Evolutionary conservation across 2,113 vertebrate species (phyloP).

Genomic region (Myiozetetes cayanensis): DNA sequence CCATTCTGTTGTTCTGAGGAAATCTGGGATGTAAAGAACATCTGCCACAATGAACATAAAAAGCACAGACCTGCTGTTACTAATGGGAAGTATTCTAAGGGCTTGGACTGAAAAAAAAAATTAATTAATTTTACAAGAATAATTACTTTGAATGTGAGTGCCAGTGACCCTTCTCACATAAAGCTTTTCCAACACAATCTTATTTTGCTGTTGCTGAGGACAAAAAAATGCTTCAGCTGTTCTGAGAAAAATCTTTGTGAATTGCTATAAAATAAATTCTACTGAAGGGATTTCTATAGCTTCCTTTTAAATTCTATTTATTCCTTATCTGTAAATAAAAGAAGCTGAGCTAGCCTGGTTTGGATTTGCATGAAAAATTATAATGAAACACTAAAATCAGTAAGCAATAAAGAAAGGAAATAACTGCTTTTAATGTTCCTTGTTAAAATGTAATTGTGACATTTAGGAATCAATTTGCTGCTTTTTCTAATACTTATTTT

Average conservation of each 20-base stretch:
- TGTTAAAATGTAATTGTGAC: conserved; percentile 31
- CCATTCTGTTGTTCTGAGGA: conserved; percentile 38
- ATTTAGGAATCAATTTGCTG: conserved; percentile 17
- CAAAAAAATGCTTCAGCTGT: conserved; percentile 16
- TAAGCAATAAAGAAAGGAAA: conserved; percentile 29
- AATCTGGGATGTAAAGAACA: conserved; percentile 44
- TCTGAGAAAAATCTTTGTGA: not conserved
- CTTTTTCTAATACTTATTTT: conserved; percentile 26
- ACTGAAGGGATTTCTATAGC: not conserved
- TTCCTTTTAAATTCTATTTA: conserved; percentile 13
- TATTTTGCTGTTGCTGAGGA: conserved; percentile 15
- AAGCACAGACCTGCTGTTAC: conserved; percentile 44
- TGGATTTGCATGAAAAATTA: not conserved
- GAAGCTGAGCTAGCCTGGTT: not conserved
- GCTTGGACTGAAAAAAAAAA: conserved; percentile 27
- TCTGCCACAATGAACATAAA: conserved; percentile 52
- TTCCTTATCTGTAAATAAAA: conserved; percentile 24
- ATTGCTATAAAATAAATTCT: not conserved
- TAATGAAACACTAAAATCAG: conserved; percentile 23
- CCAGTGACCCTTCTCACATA: conserved; percentile 33
- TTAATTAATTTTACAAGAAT: conserved; percentile 65
- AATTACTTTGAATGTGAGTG: conserved; percentile 37
- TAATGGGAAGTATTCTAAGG: conserved; percentile 33
- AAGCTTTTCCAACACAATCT: conserved; percentile 34
- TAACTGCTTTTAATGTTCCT: conserved; percentile 34